Evolutionary conservation across 1,140 invertebrate species (phyloP).

Genomic region (Helicoverpa zea): DNA sequence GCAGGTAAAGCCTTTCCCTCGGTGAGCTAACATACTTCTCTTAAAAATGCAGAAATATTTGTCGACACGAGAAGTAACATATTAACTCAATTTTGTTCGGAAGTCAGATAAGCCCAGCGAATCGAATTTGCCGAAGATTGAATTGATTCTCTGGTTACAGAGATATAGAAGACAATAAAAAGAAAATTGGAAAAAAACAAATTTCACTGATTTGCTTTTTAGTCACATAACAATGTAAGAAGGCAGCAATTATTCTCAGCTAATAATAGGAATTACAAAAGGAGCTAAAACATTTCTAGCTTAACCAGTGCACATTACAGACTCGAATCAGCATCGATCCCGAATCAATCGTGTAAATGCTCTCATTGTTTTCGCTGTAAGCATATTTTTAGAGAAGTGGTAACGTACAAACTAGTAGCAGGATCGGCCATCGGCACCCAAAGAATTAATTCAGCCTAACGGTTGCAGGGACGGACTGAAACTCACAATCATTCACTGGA

Average conservation of each 20-base stretch:
- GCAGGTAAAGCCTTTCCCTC: constrained; percentile 42
- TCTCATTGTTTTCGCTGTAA: constrained; percentile 31
- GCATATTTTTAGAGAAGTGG: constrained; percentile 31
- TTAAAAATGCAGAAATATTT: constrained; percentile 22
- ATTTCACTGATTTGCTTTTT: neutral
- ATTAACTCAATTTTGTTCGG: neutral
- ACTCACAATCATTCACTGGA: constrained; percentile 25
- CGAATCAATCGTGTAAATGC: constrained; percentile 11
- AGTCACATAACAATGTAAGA: too few relatives aligned
- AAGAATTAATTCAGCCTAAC: constrained; percentile 26
- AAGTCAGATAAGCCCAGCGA: neutral
- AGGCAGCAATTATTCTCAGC: too few relatives aligned
- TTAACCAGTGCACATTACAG: neutral
- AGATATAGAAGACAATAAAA: neutral
- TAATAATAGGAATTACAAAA: too few relatives aligned
- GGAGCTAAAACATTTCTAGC: too few relatives aligned
- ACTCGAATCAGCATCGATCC: constrained; percentile 1
- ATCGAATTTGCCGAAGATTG: neutral
- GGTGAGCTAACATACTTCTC: constrained; percentile 34
- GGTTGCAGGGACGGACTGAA: constrained; percentile 26
- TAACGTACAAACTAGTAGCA: constrained; percentile 16
- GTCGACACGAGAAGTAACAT: neutral
- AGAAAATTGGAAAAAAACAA: neutral
- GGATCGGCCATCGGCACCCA: constrained; percentile 24
- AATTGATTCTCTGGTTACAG: neutral